These are phyloP conservation scores for Mirounga angustirostris DNA, from an alignment of 2,113 vertebrate genomes.

Conservation along the genomic window DNA sequence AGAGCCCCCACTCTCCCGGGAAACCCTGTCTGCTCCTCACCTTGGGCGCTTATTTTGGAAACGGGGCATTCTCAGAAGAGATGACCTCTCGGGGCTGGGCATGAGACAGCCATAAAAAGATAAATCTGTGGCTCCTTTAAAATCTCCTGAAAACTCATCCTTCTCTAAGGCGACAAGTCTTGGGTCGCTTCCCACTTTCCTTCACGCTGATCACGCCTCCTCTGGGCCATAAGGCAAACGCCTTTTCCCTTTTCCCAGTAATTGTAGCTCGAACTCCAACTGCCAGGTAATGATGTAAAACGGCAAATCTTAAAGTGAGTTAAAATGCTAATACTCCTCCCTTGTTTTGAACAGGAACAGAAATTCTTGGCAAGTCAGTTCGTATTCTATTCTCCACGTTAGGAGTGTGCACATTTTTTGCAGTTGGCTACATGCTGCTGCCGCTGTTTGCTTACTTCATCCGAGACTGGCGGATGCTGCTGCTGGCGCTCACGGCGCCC, in stretches of 20 bases:
- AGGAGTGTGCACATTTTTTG: constrained; percentile 90
- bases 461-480: constrained; percentile 91
- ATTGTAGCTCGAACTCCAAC: background rate
- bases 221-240: background rate
- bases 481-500: constrained; percentile 85
- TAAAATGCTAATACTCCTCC: constrained; percentile 69
- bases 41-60: background rate
- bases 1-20: background rate
- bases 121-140: background rate
- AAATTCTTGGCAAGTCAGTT: constrained; percentile 87
- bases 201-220: background rate
- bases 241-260: background rate
- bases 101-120: background rate
- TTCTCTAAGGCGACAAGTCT: background rate
- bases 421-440: constrained; percentile 90
- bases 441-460: constrained; percentile 89
- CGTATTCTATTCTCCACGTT: constrained; percentile 90
- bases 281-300: constrained; percentile 36
- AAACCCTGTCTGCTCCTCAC: background rate
- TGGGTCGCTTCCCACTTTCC: background rate
- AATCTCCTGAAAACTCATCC: background rate
- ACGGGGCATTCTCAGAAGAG: background rate
- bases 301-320: constrained; percentile 24
- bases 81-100: background rate
- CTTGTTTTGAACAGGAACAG: constrained; percentile 87